These are phyloP conservation scores for Eolophus roseicapilla DNA, from an alignment of 2,113 vertebrate species.

Conservation along the genomic window DNA sequence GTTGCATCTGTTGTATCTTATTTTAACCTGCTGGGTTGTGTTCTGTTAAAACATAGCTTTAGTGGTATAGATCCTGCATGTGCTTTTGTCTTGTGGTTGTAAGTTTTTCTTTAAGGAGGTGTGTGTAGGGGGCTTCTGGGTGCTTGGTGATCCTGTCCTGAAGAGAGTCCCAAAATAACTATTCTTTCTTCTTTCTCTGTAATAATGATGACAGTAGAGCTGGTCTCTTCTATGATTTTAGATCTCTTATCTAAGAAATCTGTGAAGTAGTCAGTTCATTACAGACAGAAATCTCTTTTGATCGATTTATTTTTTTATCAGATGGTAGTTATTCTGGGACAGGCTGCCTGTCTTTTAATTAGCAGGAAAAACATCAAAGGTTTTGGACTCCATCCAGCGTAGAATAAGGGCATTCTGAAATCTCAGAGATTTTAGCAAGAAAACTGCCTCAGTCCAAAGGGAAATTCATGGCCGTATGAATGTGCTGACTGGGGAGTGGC, in stretches of 20 bases:
- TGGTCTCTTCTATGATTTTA: not conserved
- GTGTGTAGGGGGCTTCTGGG: not conserved
- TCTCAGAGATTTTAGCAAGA: not conserved
- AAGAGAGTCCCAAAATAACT: not conserved
- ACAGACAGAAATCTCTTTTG: slow-evolving; percentile 47
- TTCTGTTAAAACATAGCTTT: not conserved
- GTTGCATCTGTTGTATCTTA: not conserved
- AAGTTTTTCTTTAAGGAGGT: not conserved
- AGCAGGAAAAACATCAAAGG: slow-evolving; percentile 43
- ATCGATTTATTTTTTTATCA: slow-evolving; percentile 40
- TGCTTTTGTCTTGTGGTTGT: not conserved
- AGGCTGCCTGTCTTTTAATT: slow-evolving; percentile 51
- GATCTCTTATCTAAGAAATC: not conserved
- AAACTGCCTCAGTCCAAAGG: not conserved
- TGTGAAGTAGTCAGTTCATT: not conserved
- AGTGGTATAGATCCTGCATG: not conserved
- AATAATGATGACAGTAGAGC: not conserved
- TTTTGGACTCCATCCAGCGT: not conserved
- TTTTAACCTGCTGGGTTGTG: not conserved
- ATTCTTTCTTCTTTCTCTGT: not conserved
- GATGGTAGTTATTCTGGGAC: not conserved
- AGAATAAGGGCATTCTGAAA: not conserved
- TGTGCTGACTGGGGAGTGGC: not conserved
- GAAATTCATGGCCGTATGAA: not conserved
- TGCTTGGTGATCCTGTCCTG: not conserved